These are phyloP conservation scores for Dicranocentrus wangi DNA, from an alignment of 2,888 invertebrate genomes.

Conservation along the genomic window DNA sequence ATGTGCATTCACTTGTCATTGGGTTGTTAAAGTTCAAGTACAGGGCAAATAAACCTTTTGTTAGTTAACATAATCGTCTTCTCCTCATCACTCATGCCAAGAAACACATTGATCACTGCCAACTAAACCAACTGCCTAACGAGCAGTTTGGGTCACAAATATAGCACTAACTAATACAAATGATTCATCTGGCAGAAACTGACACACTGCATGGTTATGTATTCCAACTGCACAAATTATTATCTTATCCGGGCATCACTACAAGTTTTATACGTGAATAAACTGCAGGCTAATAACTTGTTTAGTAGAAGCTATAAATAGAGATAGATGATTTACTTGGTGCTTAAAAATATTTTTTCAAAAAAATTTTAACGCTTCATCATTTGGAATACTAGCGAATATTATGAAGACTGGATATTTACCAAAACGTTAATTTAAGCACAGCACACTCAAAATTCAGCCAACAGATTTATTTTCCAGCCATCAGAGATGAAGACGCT, in stretches of 20 bases:
- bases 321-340: background rate
- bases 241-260: background rate
- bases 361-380: background rate
- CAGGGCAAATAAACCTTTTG: constrained; percentile 42
- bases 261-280: background rate
- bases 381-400: background rate
- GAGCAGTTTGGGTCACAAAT: constrained; percentile 6
- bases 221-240: too few species aligned
- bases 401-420: too few species aligned
- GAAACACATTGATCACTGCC: constrained; percentile 50
- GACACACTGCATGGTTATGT: too few species aligned
- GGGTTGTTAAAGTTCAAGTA: constrained; percentile 47
- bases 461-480: too few species aligned
- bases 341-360: too few species aligned
- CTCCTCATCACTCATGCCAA: constrained; percentile 37
- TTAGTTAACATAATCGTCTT: constrained; percentile 1
- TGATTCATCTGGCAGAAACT: constrained; percentile 40
- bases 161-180: background rate
- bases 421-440: too few species aligned
- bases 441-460: too few species aligned
- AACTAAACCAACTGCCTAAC: constrained; percentile 13
- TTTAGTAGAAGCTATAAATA: background rate
- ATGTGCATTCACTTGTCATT: constrained; percentile 21
- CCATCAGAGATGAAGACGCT: too few species aligned
- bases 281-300: background rate